phyloP scores from a whole-genome alignment of 1,140 invertebrate genomes.

The Helicoverpa zea region DNA sequence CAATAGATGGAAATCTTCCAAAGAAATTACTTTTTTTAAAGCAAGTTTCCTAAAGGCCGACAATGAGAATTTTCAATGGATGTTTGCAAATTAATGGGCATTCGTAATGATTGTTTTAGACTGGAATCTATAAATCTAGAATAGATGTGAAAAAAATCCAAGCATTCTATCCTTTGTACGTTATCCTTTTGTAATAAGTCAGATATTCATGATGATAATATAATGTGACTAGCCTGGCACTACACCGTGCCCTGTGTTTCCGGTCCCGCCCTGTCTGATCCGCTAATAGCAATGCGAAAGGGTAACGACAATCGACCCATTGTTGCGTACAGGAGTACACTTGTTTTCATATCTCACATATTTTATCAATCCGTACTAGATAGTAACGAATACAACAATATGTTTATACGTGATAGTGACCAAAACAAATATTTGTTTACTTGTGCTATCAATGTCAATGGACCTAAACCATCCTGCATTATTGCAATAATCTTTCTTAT shows the following conservation, averaged over 20 bases:
- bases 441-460: neutral
- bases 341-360: conserved; percentile 7
- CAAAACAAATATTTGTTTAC: neutral
- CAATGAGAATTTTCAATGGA: neutral
- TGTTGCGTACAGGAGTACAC: conserved; percentile 43
- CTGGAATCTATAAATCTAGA: too few species aligned
- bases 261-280: conserved; percentile 74
- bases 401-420: neutral
- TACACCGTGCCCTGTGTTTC: conserved; percentile 64
- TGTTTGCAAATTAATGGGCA: too few species aligned
- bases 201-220: neutral
- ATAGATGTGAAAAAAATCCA: neutral
- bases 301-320: conserved; percentile 59
- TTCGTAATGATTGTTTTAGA: too few species aligned
- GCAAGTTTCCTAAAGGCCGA: too few species aligned
- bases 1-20: conserved; percentile 12
- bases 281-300: conserved; percentile 70
- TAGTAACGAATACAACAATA: neutral
- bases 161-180: neutral
- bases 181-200: conserved; percentile 1
- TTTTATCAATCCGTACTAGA: neutral
- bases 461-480: too few species aligned
- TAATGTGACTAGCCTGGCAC: conserved; percentile 13
- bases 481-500: too few species aligned
- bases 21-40: neutral